These are phyloP conservation scores for Sebastes taczanowskii DNA, from an alignment of 2,797 vertebrate species.

Conservation along the genomic window DNA sequence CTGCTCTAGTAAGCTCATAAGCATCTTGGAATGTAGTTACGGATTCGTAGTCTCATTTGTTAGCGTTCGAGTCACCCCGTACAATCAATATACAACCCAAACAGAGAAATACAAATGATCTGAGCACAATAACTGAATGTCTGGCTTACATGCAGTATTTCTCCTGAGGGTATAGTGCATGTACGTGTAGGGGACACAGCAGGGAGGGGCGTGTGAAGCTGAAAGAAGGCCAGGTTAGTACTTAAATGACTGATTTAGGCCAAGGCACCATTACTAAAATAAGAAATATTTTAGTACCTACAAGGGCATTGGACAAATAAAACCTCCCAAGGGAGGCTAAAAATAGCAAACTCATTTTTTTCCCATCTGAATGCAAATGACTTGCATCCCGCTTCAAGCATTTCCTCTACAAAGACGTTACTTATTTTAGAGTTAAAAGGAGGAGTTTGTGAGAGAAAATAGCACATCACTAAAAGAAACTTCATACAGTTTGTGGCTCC, in stretches of 20 bases:
- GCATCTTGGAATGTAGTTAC: slow-evolving; percentile 8
- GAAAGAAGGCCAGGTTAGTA: slow-evolving; percentile 65
- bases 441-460: slow-evolving; percentile 14
- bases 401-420: slow-evolving; percentile 25
- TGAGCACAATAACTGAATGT: background rate
- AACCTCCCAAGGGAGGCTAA: slow-evolving; percentile 63
- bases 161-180: slow-evolving; percentile 4
- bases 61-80: background rate
- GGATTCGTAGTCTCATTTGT: slow-evolving; percentile 13
- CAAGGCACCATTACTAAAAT: slow-evolving; percentile 80
- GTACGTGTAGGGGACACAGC: background rate
- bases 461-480: slow-evolving; percentile 15
- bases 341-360: slow-evolving; percentile 67
- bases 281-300: slow-evolving; percentile 73
- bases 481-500: background rate
- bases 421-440: slow-evolving; percentile 24
- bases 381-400: slow-evolving; percentile 32
- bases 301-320: slow-evolving; percentile 71
- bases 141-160: background rate
- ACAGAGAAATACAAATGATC: background rate
- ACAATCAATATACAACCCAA: background rate
- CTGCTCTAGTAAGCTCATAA: slow-evolving; percentile 9
- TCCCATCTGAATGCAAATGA: slow-evolving; percentile 61
- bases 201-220: slow-evolving; percentile 27
- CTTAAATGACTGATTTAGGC: slow-evolving; percentile 80